Base-by-base conservation (phyloP, 2,888 invertebrate genomes). In the Lysandra bellargus region DNA sequence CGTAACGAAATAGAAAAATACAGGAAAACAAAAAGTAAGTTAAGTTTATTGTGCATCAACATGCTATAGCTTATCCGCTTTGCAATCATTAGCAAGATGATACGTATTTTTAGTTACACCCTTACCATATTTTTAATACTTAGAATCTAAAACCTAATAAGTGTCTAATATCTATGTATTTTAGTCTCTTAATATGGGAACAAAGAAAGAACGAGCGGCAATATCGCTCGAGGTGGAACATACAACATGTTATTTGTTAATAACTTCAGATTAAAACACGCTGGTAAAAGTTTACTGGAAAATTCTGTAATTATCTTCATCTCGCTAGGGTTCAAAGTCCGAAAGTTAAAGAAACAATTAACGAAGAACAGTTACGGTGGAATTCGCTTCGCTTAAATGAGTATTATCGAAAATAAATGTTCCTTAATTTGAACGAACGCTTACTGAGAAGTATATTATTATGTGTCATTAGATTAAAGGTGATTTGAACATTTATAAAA, bases 261-360 rank as follows among this genome's bases (percentile, higher is more conserved):
- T 69, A 69, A 30, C 64, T 69, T 69, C 33, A 37, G 69, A 69
- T 69, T 69, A 33, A 69, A 69, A 69, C 33, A 69, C 5, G 69
- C 33, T 69, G 33, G 69, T 69, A 33, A 69, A 69, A 37, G 69
- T 69, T 30, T 69, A 33, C 69, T 33, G 37, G 33, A 69, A 69
- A 69, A 69, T 69, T 69, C 33, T 76, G 53, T 53, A 53, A 49
- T 53, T 44, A 76, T 53, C 17, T 53, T n/a, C 40, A 76, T 53
- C 33, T 37, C 49, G 14, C 33, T 5, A 7, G 33, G 76, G 76
- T 30, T 30, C 57, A 76, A 76, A 49, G 76, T 30, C 57, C 76
- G 30, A 33, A 57, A 76, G 76, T 53, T 76, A 57, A 76, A 76
- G 53, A 57, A 76, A 57, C 76, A 76, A 76, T 76, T 76, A 76